Base-by-base conservation (phyloP, 1,140 invertebrate species). In the Paracyclopina nana region DNA sequence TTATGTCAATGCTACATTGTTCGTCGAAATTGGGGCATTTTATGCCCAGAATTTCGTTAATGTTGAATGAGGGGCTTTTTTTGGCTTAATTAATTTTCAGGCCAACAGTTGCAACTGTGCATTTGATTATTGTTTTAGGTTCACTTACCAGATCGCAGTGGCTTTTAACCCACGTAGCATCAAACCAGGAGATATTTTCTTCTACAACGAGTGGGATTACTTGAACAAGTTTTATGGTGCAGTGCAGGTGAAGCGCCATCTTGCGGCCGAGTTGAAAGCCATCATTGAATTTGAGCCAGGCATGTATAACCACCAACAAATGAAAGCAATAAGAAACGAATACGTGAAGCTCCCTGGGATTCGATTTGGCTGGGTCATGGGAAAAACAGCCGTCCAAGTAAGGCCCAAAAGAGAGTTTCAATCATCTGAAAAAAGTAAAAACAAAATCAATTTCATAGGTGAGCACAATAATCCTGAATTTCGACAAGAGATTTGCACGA, bases 281-380 rank as follows among this genome's bases (percentile, higher is more conserved):
- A 28, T 48, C 14, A 16, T 48, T 24, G 45, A 48, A 31, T 48
- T 48, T 20, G 45, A 48, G 24, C 45, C 45, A 4, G 45, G 45
- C 2, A 24, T 48, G 6, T 48, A 48, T 20, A 48, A 24, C 12
- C 6, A 26, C n/a, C 25, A 48, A 14, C 45, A 48, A 44, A 48
- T 48, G 45, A 26, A 29, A 31, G 45, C 45, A 24, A 48, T 48
- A 16, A 3, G 45, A 14, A 28, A 48, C 27, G 45, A 48, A 28
- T 48, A 48, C n/a, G 6, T 48, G 9, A 48, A 48, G 22, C 27
- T 48, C 8, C 45, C 45, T 5, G 45, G 45, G 11, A 48, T 48
- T 27, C 45, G 45, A 4, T 48, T 48, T 20, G 45, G 45, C 2
- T 48, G 45, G 45, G 45, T 48, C 25, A 22, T 48, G 27, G 45